Evolutionary conservation across 2,888 invertebrate genomes (phyloP).

Genomic region (Autographa pulchrina): DNA sequence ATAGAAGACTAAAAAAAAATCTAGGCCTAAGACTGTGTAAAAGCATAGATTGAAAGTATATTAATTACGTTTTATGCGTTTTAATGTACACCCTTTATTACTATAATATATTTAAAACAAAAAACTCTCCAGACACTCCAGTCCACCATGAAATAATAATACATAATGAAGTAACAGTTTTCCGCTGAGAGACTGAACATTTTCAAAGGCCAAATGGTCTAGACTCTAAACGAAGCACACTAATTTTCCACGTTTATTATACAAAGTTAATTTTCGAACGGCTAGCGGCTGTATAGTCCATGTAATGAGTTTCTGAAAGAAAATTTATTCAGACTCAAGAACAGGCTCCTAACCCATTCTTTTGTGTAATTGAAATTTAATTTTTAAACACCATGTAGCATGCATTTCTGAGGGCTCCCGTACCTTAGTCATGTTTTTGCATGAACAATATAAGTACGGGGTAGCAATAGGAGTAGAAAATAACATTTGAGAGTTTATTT

Average conservation of each 20-base stretch:
- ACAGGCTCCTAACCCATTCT: constrained; percentile 6
- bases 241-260: constrained; percentile 12
- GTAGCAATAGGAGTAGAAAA: too few species aligned
- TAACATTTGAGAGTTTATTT: constrained; percentile 16
- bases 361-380: constrained; percentile 1
- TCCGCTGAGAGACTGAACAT: constrained; percentile 14
- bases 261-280: constrained; percentile 18
- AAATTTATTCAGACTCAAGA: constrained; percentile 5
- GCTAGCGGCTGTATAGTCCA: constrained; percentile 6
- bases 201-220: constrained; percentile 15
- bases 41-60: too few species aligned
- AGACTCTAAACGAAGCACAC: constrained; percentile 16
- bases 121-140: neutral
- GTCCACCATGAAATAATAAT: constrained; percentile 30
- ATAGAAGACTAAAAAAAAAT: too few species aligned
- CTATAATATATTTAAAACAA: too few species aligned
- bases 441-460: constrained; percentile 22
- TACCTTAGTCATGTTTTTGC: constrained; percentile 21
- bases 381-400: constrained; percentile 10
- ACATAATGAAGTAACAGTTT: constrained; percentile 29
- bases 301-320: constrained; percentile 22
- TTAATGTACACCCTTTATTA: too few species aligned
- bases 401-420: constrained; percentile 31
- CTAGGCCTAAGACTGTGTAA: too few species aligned
- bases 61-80: too few species aligned